phyloP scores from a whole-genome alignment of 2,797 vertebrate genomes.

The Urosaurus nigricauda region DNA sequence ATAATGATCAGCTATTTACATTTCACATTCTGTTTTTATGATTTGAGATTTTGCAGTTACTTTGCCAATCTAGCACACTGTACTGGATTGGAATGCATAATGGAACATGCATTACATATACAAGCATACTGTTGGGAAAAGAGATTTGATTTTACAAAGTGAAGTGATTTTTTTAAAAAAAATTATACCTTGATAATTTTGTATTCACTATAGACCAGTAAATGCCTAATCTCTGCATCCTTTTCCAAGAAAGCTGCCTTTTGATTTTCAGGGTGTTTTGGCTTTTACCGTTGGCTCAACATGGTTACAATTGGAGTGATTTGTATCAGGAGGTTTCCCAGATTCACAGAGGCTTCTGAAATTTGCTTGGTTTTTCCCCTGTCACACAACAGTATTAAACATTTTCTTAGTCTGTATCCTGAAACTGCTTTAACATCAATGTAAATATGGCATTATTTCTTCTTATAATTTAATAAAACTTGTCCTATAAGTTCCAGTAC shows the following conservation, averaged over 20 bases:
- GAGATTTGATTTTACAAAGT: slow-evolving; percentile 39
- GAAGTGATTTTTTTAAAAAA: slow-evolving; percentile 13
- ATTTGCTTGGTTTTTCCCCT: slow-evolving; percentile 49
- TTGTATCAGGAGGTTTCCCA: slow-evolving; percentile 74
- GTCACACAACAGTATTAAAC: slow-evolving; percentile 24
- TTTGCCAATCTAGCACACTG: slow-evolving; percentile 4
- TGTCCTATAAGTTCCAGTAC: slow-evolving; percentile 37
- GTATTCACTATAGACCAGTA: slow-evolving; percentile 33
- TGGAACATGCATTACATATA: slow-evolving; percentile 12
- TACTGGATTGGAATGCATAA: slow-evolving; percentile 20
- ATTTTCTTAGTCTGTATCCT: slow-evolving; percentile 57
- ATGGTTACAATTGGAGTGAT: slow-evolving; percentile 46
- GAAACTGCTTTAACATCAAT: slow-evolving; percentile 6
- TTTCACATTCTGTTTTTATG: not conserved
- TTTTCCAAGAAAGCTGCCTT: slow-evolving; percentile 53
- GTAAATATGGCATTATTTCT: slow-evolving; percentile 20
- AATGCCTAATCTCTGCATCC: slow-evolving; percentile 49
- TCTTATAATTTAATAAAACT: slow-evolving; percentile 19
- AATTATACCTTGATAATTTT: slow-evolving; percentile 54
- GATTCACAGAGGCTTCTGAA: slow-evolving; percentile 58
- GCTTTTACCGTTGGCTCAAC: slow-evolving; percentile 46
- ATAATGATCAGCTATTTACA: rapidly evolving
- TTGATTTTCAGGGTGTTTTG: slow-evolving; percentile 55
- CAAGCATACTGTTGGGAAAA: slow-evolving; percentile 46
- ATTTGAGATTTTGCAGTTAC: not conserved